Percentiles rank a stretch among this genome's conserved stretches.
phyloP scores from a whole-genome alignment of 2,888 invertebrate genomes.

The Tenthredo livida region DNA sequence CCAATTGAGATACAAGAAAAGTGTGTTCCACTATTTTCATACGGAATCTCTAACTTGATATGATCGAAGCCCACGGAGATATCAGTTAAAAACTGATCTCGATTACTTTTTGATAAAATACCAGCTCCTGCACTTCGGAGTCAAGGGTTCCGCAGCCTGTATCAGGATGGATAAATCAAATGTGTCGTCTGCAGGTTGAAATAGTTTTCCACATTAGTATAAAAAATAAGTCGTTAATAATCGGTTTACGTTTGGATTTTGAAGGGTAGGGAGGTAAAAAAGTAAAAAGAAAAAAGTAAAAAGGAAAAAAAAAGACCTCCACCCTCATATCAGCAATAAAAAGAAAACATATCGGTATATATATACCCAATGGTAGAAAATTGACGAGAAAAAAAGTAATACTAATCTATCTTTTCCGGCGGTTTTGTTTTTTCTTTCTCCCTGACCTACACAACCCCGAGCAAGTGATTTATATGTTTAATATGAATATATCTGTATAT shows the following conservation, averaged over 20 bases:
- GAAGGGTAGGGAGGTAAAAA: background rate
- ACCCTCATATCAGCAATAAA: background rate
- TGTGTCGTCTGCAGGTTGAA: no score
- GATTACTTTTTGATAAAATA: background rate
- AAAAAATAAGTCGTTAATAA: no score
- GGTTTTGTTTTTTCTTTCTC: background rate
- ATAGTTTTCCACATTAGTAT: no score
- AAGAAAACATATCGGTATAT: background rate
- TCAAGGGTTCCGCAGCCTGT: no score
- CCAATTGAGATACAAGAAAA: background rate
- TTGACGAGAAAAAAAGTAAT: background rate
- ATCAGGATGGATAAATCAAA: no score
- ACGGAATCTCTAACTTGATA: background rate
- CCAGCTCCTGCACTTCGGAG: no score
- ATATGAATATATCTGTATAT: constrained; percentile 15
- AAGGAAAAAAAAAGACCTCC: background rate
- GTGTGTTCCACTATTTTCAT: background rate
- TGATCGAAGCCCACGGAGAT: background rate
- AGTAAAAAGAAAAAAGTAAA: no score
- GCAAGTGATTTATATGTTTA: constrained; percentile 2
- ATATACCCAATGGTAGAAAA: background rate
- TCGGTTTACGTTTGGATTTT: no score
- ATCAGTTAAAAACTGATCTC: background rate
- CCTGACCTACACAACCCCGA: background rate
- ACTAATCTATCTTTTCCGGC: background rate